Percentiles rank a stretch among this genome's conserved stretches.
These are phyloP conservation scores for Pachyrhynchus sulphureomaculatus DNA, from an alignment of 1,140 invertebrate species.

Conservation along the genomic window DNA sequence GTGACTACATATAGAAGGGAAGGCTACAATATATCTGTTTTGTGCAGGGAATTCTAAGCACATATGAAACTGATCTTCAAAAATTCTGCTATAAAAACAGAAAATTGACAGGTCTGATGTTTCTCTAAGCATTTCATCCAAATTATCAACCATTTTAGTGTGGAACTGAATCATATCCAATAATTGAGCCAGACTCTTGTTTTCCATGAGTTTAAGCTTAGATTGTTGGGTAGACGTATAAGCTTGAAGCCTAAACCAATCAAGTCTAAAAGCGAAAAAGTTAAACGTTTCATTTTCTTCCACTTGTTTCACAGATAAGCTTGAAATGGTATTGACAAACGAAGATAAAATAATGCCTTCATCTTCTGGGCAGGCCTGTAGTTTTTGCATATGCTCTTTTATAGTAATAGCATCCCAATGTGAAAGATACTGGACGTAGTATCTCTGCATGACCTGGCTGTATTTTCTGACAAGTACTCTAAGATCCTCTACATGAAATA, in stretches of 20 bases:
- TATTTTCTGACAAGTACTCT: conserved; percentile 91
- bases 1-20: conserved; percentile 96
- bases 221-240: conserved; percentile 88
- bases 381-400: conserved; percentile 87
- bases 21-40: conserved; percentile 96
- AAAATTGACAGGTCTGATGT: conserved; percentile 97
- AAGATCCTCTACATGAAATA: conserved; percentile 98
- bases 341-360: conserved; percentile 93
- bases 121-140: conserved; percentile 96
- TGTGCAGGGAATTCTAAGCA: conserved; percentile 97
- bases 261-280: conserved; percentile 85
- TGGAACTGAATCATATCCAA: conserved; percentile 97
- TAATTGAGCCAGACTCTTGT: conserved; percentile 83
- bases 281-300: conserved; percentile 97
- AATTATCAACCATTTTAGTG: conserved; percentile 96
- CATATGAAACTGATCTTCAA: conserved; percentile 98
- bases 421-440: conserved; percentile 95
- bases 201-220: conserved; percentile 79
- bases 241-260: conserved; percentile 97
- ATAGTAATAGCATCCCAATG: conserved; percentile 93
- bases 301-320: conserved; percentile 90
- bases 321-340: conserved; percentile 86
- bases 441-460: conserved; percentile 95
- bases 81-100: conserved; percentile 96
- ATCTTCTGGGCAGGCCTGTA: conserved; percentile 87